Evolutionary conservation across 2,888 invertebrate species (phyloP), one percentile per base, ranked within the genome.

Genomic region (Gari tellinella): DNA sequence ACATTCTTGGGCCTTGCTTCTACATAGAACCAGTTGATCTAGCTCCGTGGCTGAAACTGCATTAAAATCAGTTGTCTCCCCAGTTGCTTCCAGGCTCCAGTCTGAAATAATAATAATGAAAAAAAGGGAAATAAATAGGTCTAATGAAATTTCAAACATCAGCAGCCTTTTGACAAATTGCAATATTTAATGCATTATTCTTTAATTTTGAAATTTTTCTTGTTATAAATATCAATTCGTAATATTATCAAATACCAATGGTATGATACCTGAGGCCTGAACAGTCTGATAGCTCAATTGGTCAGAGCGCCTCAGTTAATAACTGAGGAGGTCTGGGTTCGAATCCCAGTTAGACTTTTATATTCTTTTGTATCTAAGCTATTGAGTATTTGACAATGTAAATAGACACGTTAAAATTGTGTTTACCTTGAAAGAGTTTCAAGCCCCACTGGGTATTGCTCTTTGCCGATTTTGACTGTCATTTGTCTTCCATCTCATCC

Each of bases 371-470:
- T 26, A n/a, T 26, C 25, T n/a, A n/a, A n/a, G n/a, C n/a, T n/a
- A n/a, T 51, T 25, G 26, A 26, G 14, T 15, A 26, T 26, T n/a
- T 12, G 17, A 51, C 10, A 21, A 12, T 51, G 23, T 51, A 5
- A 48, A 17, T 14, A 48, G 19, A 21, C n/a, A n/a, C 7, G 14
- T 31, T 26, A 5, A 49, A 19, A 49, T 14, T 26, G 26, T 21
- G 31, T 31, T 55, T 40, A 55, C 55, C 55, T 55, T 55, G 55
- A 38, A 55, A 55, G 12, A 55, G 12, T 7, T 55, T 40, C 21
- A 55, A 17, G 7, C 53, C 41, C 40, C 55, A 55, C 14, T 55
- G 55, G 5, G 40, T 55, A 23, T 55, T 55, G 1, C 41, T 12
- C 25, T 55, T 40, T 14, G 55, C 40, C 2, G 55, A 40, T 19